A percentile compares a stretch with the other conserved stretches of the same genome.
Conservation (phyloP, 2,113 vertebrate genomes). For the Hyla sarda region DNA sequence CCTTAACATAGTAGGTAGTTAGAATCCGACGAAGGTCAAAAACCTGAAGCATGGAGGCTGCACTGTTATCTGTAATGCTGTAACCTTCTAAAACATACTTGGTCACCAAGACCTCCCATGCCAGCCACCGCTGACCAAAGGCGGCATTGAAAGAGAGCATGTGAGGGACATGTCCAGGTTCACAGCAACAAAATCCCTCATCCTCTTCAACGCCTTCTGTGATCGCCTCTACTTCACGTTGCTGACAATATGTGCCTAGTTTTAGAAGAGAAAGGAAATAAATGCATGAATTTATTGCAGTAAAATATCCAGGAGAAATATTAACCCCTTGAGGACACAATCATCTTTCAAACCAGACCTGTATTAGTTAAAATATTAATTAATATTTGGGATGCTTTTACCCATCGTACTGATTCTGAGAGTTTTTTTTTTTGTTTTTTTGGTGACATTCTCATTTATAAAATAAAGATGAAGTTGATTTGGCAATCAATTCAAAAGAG, state of each 20-base stretch:
- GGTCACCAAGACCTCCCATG: constrained; percentile 88
- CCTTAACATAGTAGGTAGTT: constrained; percentile 89
- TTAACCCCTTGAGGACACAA: too few species aligned
- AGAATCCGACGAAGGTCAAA: constrained; percentile 87
- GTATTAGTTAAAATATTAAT: too few species aligned
- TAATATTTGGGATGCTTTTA: too few species aligned
- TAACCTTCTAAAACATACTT: constrained; percentile 89
- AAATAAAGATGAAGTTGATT: too few species aligned
- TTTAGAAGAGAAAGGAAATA: neutral
- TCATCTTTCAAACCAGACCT: too few species aligned
- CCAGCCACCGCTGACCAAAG: constrained; percentile 87
- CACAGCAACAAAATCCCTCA: constrained; percentile 88
- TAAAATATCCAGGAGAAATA: neutral
- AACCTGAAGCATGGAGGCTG: constrained; percentile 89
- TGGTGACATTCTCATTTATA: too few species aligned
- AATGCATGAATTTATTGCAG: neutral
- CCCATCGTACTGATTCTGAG: too few species aligned
- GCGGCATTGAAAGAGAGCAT: constrained; percentile 86
- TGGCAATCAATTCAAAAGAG: too few species aligned
- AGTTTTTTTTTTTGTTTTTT: too few species aligned
- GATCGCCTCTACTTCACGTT: constrained; percentile 87
- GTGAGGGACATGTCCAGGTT: constrained; percentile 85
- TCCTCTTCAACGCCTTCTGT: constrained; percentile 89
- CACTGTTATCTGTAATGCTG: constrained; percentile 88
- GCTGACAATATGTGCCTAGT: constrained; percentile 87